phyloP scores from a whole-genome alignment of 2,113 vertebrate species.

The Cynopterus brachyotis region DNA sequence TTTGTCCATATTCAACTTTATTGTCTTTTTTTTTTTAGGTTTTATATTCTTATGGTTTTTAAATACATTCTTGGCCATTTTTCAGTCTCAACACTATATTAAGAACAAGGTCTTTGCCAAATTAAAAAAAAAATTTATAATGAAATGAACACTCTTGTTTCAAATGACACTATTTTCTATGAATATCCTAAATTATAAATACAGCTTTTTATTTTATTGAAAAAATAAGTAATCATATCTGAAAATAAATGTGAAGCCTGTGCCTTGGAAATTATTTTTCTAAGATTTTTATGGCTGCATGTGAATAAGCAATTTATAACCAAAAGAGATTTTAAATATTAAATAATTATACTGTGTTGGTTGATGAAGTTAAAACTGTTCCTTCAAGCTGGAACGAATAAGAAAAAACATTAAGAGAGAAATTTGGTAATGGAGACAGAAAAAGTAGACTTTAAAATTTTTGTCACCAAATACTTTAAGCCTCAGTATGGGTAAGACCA shows the following conservation, averaged over 20 bases:
- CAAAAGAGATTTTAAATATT: constrained; percentile 35
- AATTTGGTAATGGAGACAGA: not conserved
- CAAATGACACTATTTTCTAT: constrained; percentile 31
- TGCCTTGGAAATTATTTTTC: constrained; percentile 49
- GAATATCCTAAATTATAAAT: constrained; percentile 47
- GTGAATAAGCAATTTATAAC: constrained; percentile 12
- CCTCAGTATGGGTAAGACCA: not conserved
- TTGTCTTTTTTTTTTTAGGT: constrained; percentile 50
- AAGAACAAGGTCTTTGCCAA: constrained; percentile 46
- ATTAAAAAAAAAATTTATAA: constrained; percentile 3
- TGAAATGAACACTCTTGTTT: constrained; percentile 31
- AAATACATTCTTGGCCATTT: constrained; percentile 56
- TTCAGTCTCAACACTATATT: constrained; percentile 59
- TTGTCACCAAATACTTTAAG: constrained; percentile 28
- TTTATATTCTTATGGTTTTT: constrained; percentile 48
- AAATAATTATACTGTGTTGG: not conserved
- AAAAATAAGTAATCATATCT: constrained; percentile 39
- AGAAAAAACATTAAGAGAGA: not conserved
- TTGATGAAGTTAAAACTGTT: not conserved
- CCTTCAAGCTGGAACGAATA: not conserved
- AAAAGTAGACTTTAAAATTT: not conserved
- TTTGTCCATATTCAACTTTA: constrained; percentile 51
- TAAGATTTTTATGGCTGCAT: constrained; percentile 37
- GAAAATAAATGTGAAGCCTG: constrained; percentile 49
- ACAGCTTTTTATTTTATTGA: constrained; percentile 31